A percentile compares a stretch with the other conserved stretches of the same genome.
Evolutionary conservation across 1,140 invertebrate genomes (phyloP).

Genomic region (Colletes gigas): DNA sequence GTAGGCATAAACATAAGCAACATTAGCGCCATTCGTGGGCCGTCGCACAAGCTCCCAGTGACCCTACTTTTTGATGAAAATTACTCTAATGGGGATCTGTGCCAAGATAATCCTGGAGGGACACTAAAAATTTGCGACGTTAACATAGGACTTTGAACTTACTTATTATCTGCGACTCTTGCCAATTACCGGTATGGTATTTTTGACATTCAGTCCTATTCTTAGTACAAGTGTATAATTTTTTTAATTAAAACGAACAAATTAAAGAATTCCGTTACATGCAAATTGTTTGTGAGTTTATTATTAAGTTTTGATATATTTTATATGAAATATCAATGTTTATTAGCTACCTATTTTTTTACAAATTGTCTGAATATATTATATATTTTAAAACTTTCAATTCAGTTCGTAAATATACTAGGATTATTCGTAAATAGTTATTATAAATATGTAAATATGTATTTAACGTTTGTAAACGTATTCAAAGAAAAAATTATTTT

Average conservation of each 20-base stretch:
- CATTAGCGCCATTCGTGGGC: too few species aligned
- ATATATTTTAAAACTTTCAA: background rate
- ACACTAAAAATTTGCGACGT: conserved; percentile 42
- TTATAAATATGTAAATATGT: background rate
- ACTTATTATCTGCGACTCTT: conserved; percentile 12
- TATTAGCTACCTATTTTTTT: background rate
- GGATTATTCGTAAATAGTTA: background rate
- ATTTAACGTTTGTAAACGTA: background rate
- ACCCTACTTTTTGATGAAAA: too few species aligned
- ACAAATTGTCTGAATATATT: background rate
- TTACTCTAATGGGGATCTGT: too few species aligned
- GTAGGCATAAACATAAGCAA: too few species aligned
- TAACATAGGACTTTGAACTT: conserved; percentile 67
- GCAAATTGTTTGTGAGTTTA: background rate
- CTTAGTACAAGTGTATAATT: background rate
- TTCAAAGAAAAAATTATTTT: background rate
- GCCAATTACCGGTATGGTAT: conserved; percentile 12
- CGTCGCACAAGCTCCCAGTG: too few species aligned
- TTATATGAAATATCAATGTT: background rate
- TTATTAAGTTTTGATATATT: too few species aligned
- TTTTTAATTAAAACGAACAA: background rate
- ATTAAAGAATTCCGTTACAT: background rate
- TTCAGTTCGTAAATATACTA: conserved; percentile 26
- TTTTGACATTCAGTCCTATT: conserved; percentile 18
- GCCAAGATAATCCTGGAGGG: too few species aligned